Percentiles rank a stretch among this genome's conserved stretches.
phyloP scores from a whole-genome alignment of 2,888 invertebrate genomes.

The Silvanus unidentatus region DNA sequence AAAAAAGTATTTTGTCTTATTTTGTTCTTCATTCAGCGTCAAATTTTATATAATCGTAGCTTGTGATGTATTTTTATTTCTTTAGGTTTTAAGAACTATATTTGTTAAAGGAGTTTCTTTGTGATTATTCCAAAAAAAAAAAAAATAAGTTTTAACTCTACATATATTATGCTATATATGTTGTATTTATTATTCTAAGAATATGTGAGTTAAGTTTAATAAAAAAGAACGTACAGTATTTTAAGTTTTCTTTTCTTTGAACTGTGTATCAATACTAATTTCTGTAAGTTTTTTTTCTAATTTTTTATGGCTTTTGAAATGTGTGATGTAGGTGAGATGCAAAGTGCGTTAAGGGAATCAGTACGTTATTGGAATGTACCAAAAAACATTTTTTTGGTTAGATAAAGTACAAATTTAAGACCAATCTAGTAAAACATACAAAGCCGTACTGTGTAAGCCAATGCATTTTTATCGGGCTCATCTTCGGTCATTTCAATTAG shows the following conservation, averaged over 20 bases:
- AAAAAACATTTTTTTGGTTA: slow-evolving; percentile 26
- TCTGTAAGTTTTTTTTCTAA: slow-evolving; percentile 21
- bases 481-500: too few relatives aligned
- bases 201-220: slow-evolving; percentile 22
- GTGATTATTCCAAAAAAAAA: slow-evolving; percentile 16
- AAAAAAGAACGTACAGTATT: slow-evolving; percentile 17
- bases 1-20: slow-evolving; percentile 18
- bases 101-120: slow-evolving; percentile 10
- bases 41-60: slow-evolving; percentile 11
- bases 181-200: slow-evolving; percentile 22
- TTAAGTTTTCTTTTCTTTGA: too few relatives aligned
- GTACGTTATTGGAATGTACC: slow-evolving; percentile 14
- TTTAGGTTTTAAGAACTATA: slow-evolving; percentile 15
- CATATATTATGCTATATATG: slow-evolving; percentile 16
- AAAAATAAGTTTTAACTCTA: slow-evolving; percentile 8
- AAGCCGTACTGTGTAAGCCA: slow-evolving; percentile 14
- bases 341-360: slow-evolving; percentile 9
- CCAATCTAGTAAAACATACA: slow-evolving; percentile 17
- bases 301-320: slow-evolving; percentile 11
- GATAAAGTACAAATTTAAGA: slow-evolving; percentile 26
- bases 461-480: slow-evolving; percentile 15
- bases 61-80: slow-evolving; percentile 19
- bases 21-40: slow-evolving; percentile 10
- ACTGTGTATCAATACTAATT: slow-evolving; percentile 17
- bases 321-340: slow-evolving; percentile 31